Conservation (phyloP, 2,113 vertebrate species). For the Xenopus borealis region DNA sequence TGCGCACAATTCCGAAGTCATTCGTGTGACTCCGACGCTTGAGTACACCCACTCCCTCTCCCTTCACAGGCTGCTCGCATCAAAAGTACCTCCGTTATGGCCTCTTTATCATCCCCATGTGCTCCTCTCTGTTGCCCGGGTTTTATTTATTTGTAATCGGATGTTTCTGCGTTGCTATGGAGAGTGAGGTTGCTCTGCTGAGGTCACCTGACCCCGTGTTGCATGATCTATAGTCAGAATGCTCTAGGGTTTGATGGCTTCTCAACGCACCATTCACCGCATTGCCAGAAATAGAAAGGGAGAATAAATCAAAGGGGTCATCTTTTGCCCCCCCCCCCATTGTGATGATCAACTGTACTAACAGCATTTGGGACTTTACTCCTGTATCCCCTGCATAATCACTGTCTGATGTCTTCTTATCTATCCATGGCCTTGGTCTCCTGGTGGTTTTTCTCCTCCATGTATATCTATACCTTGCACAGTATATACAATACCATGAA, state of each 20-base stretch:
- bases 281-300: neutral
- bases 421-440: no score
- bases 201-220: neutral
- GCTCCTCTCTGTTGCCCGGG: neutral
- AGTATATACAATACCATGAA: no score
- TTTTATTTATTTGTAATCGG: neutral
- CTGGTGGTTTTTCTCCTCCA: no score
- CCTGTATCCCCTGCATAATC: no score
- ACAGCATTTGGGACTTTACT: neutral
- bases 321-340: neutral
- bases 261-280: neutral
- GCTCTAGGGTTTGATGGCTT: slow-evolving; percentile 1
- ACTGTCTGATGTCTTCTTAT: no score
- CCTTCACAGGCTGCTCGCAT: neutral
- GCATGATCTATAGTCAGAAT: neutral
- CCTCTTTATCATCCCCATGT: neutral
- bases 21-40: neutral
- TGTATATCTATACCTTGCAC: no score
- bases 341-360: neutral
- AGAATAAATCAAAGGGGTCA: neutral
- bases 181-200: neutral
- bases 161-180: neutral
- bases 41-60: neutral
- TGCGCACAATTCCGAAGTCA: neutral
- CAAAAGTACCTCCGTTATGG: neutral